A percentile compares a stretch with the other conserved stretches of the same genome.
Evolutionary conservation across 2,113 vertebrate genomes (phyloP).

Genomic region (Chauna torquata): DNA sequence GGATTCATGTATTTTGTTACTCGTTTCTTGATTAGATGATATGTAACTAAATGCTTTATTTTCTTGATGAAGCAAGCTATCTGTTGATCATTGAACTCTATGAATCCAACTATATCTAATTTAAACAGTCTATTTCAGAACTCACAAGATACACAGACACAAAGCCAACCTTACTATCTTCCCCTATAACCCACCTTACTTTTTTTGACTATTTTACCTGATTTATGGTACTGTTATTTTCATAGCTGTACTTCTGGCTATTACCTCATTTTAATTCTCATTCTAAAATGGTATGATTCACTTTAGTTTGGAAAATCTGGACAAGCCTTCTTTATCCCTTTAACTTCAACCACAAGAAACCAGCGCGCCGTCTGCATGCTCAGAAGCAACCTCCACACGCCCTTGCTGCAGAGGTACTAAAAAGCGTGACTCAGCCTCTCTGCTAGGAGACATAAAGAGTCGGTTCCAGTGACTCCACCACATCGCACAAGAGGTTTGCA

Average conservation of each 20-base stretch:
- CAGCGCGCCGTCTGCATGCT: background rate
- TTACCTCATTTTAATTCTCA: background rate
- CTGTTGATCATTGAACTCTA: background rate
- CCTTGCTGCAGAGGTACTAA: background rate
- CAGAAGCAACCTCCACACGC: background rate
- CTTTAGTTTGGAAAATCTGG: background rate
- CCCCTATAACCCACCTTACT: background rate
- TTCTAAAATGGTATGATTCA: background rate
- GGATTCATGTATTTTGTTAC: background rate
- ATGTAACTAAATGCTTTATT: background rate
- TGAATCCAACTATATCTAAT: background rate
- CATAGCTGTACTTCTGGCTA: background rate
- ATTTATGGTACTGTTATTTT: background rate
- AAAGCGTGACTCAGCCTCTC: background rate
- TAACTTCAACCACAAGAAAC: background rate
- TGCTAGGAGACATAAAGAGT: background rate
- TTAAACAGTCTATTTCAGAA: background rate
- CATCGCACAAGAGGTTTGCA: background rate
- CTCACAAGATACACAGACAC: background rate
- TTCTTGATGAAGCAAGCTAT: background rate
- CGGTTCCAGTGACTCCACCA: fast-evolving
- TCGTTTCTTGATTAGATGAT: background rate
- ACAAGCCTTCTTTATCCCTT: background rate
- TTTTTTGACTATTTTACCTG: background rate
- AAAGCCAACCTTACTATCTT: background rate